Conservation (phyloP, 2,113 vertebrate genomes). For the Acanthisitta chloris region DNA sequence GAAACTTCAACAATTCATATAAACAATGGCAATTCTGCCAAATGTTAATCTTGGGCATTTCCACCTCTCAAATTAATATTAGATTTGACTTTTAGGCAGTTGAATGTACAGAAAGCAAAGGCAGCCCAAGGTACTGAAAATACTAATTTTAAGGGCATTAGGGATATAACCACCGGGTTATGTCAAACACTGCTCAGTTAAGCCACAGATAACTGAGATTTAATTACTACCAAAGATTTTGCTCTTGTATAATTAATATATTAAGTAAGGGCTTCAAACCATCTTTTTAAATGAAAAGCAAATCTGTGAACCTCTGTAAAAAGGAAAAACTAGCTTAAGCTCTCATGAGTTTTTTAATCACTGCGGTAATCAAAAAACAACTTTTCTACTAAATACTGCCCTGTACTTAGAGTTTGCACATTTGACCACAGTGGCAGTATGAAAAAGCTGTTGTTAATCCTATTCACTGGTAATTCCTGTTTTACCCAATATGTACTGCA, state of each 20-base stretch:
- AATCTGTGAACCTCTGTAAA: not conserved
- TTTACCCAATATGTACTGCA: not conserved
- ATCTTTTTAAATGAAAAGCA: not conserved
- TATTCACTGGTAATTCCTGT: not conserved
- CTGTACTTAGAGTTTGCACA: not conserved
- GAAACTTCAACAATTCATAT: constrained; percentile 21
- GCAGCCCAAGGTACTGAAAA: not conserved
- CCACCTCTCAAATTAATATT: constrained; percentile 11
- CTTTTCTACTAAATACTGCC: not conserved
- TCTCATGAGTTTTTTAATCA: not conserved
- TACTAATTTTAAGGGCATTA: not conserved
- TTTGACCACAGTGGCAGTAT: not conserved
- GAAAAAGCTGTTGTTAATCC: not conserved
- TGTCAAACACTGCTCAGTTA: not conserved
- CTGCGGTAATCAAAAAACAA: not conserved
- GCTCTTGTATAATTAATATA: no score
- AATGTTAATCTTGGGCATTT: not conserved
- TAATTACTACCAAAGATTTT: not conserved
- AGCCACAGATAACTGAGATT: not conserved
- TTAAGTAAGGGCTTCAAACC: not conserved
- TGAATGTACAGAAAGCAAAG: not conserved
- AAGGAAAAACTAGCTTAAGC: not conserved
- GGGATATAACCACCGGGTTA: not conserved
- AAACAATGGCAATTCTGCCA: constrained; percentile 20
- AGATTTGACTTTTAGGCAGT: not conserved